A percentile compares a stretch with the other conserved stretches of the same genome.
These are phyloP conservation scores for Acrocephalus kingi DNA, from an alignment of 2,113 vertebrate species.

Conservation along the genomic window DNA sequence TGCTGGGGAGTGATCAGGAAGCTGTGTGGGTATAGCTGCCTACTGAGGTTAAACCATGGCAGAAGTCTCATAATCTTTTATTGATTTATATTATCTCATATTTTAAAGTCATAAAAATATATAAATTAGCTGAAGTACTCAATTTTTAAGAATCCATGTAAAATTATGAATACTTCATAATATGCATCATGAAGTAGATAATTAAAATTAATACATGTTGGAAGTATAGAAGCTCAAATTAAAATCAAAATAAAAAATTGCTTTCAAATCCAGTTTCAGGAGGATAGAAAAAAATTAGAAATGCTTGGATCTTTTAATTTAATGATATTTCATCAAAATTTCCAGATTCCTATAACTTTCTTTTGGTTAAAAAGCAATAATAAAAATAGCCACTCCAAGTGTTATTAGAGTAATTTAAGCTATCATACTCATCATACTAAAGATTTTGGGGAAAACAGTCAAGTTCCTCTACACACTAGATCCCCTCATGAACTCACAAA, in stretches of 20 bases:
- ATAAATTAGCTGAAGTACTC: neutral
- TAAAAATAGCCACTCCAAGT: neutral
- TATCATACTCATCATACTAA: neutral
- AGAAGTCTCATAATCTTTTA: neutral
- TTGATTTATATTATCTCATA: neutral
- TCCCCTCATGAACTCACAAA: neutral
- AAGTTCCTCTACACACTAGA: neutral
- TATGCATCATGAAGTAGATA: neutral
- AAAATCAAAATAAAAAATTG: neutral
- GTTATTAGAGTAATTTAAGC: neutral
- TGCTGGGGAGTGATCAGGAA: rapidly evolving
- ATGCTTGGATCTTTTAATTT: neutral
- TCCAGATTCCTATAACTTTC: neutral
- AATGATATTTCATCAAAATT: neutral
- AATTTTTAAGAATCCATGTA: neutral
- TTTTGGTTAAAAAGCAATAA: neutral
- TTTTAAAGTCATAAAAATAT: neutral
- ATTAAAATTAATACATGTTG: neutral
- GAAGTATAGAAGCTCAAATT: neutral
- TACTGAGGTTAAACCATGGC: neutral
- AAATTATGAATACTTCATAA: neutral
- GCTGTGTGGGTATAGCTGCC: no score
- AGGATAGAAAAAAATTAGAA: neutral
- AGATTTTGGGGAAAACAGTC: neutral
- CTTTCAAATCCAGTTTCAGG: neutral